These are phyloP conservation scores for Ellobium chinense DNA, from an alignment of 2,888 invertebrate species.

Conservation along the genomic window DNA sequence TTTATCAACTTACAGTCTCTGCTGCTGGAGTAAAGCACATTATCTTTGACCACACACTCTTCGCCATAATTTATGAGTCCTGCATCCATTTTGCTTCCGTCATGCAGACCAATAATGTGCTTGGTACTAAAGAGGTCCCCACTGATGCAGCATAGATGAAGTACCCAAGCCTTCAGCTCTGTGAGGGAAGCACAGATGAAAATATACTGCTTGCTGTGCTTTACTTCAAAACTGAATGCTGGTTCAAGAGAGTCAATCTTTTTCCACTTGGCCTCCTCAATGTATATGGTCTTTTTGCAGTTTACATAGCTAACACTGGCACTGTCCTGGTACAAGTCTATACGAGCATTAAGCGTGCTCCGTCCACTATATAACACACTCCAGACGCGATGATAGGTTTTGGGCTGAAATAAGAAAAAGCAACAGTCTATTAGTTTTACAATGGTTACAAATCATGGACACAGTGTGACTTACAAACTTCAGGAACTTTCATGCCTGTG, in stretches of 20 bases:
- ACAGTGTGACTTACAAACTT: too few relatives aligned
- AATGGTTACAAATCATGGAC: background rate
- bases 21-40: constrained; percentile 10
- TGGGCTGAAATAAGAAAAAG: background rate
- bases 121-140: constrained; percentile 18
- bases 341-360: background rate
- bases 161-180: constrained; percentile 9
- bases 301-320: background rate
- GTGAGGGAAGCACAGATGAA: background rate
- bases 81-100: background rate
- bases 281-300: constrained; percentile 24
- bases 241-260: background rate
- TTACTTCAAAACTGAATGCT: constrained; percentile 35
- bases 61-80: background rate
- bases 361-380: constrained; percentile 21
- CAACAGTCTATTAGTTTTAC: background rate
- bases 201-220: constrained; percentile 12
- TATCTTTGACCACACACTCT: background rate
- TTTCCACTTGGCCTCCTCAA: constrained; percentile 25
- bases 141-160: constrained; percentile 31
- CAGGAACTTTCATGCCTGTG: too few relatives aligned
- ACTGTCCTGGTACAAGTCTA: constrained; percentile 14
- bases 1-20: constrained; percentile 17
- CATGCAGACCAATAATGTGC: background rate
- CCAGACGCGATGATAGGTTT: constrained; percentile 8